Conservation (phyloP, 2,888 invertebrate genomes). For the Entomobrya multifasciata region DNA sequence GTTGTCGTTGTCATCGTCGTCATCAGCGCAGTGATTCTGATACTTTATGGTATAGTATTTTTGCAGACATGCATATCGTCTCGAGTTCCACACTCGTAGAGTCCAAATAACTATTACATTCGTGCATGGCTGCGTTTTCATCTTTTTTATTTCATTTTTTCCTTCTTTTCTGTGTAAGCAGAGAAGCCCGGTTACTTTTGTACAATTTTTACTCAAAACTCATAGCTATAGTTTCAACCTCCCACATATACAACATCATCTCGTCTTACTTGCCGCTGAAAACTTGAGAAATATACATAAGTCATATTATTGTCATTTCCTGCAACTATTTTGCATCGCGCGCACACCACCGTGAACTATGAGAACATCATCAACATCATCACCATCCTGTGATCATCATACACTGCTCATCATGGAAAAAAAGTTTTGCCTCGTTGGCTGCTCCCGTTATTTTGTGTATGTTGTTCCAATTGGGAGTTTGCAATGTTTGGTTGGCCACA, state of each 20-base stretch:
- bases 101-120: conserved; percentile 38
- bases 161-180: neutral
- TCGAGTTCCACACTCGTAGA: neutral
- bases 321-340: conserved; percentile 30
- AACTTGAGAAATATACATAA: neutral
- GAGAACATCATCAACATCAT: conserved; percentile 7
- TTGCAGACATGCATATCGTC: conserved; percentile 3
- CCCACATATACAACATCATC: neutral
- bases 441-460: no score
- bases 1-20: neutral
- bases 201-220: no score
- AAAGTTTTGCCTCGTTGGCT: conserved; percentile 39
- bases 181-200: conserved; percentile 1
- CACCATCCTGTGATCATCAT: conserved; percentile 1
- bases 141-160: neutral
- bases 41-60: neutral
- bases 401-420: conserved; percentile 2
- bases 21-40: neutral
- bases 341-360: conserved; percentile 33
- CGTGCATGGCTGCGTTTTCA: conserved; percentile 44
- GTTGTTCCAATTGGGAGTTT: neutral
- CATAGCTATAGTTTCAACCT: no score
- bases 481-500: neutral
- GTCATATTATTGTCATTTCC: conserved; percentile 47
- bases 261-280: neutral